Evolutionary conservation across 2,797 vertebrate species (phyloP).

Genomic region (Kryptolebias ocellatus): DNA sequence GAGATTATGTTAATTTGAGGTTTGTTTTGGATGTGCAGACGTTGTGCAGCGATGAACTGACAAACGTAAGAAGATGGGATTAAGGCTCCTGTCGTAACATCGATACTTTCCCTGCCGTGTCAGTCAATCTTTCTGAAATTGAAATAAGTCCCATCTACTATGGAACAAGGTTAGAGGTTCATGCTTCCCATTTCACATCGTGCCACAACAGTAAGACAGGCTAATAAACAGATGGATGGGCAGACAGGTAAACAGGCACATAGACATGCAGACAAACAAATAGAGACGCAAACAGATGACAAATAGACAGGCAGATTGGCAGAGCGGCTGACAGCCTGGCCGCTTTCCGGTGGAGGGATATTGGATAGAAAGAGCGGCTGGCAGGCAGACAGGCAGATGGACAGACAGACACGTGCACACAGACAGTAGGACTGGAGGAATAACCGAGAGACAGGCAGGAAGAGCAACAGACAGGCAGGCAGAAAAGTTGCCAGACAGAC

Average conservation of each 20-base stretch:
- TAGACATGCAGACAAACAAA: conserved; percentile 62
- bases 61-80: neutral
- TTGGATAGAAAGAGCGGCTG: conserved; percentile 67
- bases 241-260: conserved; percentile 65
- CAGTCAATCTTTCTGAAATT: conserved; percentile 9
- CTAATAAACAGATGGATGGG: conserved; percentile 52
- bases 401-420: conserved; percentile 60
- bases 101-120: conserved; percentile 2
- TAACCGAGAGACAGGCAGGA: conserved; percentile 45
- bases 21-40: neutral
- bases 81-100: neutral
- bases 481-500: conserved; percentile 71
- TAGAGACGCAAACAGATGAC: conserved; percentile 70
- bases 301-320: conserved; percentile 73
- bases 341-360: conserved; percentile 61
- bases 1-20: neutral
- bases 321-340: conserved; percentile 69
- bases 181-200: conserved; percentile 33
- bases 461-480: conserved; percentile 44
- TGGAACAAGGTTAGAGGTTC: conserved; percentile 11
- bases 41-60: neutral
- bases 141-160: conserved; percentile 8
- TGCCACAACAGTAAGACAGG: conserved; percentile 35
- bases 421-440: conserved; percentile 59
- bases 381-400: conserved; percentile 77